A percentile compares a stretch with the other conserved stretches of the same genome.
Conservation (phyloP, 2,797 vertebrate species). For the Champsocephalus esox region DNA sequence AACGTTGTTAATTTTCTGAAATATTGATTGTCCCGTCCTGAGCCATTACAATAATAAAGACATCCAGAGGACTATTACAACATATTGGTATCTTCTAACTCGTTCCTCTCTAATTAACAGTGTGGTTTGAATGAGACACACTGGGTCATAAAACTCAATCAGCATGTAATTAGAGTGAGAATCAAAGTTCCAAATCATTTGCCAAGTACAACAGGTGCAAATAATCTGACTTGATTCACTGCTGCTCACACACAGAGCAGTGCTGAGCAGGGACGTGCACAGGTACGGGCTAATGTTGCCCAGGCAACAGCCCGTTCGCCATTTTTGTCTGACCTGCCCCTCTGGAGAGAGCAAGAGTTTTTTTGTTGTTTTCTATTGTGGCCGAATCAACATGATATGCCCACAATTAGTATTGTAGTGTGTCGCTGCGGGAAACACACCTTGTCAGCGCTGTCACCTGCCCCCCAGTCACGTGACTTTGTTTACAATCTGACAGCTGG, state of each 20-base stretch:
- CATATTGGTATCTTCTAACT: constrained; percentile 36
- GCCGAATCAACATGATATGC: no score
- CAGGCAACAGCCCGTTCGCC: no score
- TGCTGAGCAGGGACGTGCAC: background rate
- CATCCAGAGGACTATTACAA: constrained; percentile 9
- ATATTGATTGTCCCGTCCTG: background rate
- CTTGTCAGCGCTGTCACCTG: no score
- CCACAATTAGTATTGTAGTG: no score
- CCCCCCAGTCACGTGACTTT: no score
- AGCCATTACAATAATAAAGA: constrained; percentile 37
- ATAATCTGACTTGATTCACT: constrained; percentile 22
- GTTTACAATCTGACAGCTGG: no score
- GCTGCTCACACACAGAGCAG: background rate
- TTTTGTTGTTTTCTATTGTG: no score
- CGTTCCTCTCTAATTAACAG: constrained; percentile 51
- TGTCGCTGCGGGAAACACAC: no score
- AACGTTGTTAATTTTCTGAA: background rate
- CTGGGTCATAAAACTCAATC: constrained; percentile 46
- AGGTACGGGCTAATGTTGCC: no score
- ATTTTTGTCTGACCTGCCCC: no score
- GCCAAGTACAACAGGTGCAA: constrained; percentile 39
- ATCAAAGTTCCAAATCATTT: constrained; percentile 47
- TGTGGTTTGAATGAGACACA: constrained; percentile 25
- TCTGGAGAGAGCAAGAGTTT: no score
- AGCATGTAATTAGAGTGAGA: constrained; percentile 47